These are phyloP conservation scores for Blera fallax DNA, from an alignment of 2,888 invertebrate genomes.

Conservation along the genomic window DNA sequence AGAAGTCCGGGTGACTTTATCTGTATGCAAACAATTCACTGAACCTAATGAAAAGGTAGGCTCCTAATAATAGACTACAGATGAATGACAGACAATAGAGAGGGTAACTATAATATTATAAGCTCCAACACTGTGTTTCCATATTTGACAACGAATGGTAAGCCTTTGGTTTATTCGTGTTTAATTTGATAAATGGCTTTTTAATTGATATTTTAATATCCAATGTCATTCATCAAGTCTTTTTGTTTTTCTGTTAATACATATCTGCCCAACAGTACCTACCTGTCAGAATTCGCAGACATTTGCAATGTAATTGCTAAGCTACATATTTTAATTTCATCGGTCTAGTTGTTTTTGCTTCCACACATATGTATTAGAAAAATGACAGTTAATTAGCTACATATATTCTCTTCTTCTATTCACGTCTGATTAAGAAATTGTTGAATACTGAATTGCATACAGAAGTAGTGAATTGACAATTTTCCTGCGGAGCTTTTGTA, in stretches of 20 bases:
- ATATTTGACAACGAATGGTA: conserved; percentile 8
- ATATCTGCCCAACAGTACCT: background rate
- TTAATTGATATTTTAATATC: conserved; percentile 61
- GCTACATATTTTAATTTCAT: conserved; percentile 4
- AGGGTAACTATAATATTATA: background rate
- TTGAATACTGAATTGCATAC: too few relatives aligned
- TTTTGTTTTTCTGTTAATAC: background rate
- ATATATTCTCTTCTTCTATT: too few relatives aligned
- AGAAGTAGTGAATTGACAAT: too few relatives aligned
- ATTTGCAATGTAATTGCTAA: conserved; percentile 33
- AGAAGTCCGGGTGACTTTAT: conserved; percentile 6
- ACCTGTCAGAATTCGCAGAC: conserved; percentile 16
- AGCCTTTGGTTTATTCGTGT: conserved; percentile 13
- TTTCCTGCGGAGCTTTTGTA: too few relatives aligned
- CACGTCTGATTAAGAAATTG: too few relatives aligned
- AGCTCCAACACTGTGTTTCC: background rate
- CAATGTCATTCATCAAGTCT: conserved; percentile 14
- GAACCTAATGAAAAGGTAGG: conserved; percentile 2
- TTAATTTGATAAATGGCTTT: conserved; percentile 53
- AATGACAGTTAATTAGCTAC: too few relatives aligned
- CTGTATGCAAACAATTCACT: conserved; percentile 21
- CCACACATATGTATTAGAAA: too few relatives aligned
- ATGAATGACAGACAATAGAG: background rate
- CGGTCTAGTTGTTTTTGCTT: background rate
- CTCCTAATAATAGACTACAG: conserved; percentile 4